Percentiles rank a stretch among this genome's conserved stretches.
phyloP scores from a whole-genome alignment of 1,140 invertebrate species.

The Sycophaga agraensis region DNA sequence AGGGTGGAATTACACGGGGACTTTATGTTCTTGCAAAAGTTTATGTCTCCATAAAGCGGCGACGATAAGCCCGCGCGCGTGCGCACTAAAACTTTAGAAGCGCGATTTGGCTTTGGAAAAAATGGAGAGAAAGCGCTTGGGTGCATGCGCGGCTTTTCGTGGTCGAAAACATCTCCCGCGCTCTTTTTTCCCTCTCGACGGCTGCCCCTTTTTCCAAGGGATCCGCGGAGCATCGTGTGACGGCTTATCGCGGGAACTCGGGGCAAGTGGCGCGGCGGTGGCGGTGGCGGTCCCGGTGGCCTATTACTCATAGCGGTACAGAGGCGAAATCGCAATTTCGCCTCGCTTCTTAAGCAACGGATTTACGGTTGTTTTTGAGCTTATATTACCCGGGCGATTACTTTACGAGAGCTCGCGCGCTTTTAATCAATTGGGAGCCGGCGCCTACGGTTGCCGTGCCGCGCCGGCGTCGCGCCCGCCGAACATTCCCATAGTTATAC shows the following conservation, averaged over 20 bases:
- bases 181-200: neutral
- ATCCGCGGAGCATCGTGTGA: neutral
- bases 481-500: too few species aligned
- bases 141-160: neutral
- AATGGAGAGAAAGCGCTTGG: conserved; percentile 12
- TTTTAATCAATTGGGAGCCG: too few species aligned
- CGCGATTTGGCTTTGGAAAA: neutral
- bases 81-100: conserved; percentile 26
- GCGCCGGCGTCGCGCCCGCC: too few species aligned
- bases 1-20: conserved; percentile 28
- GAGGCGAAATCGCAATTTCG: too few species aligned
- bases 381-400: too few species aligned
- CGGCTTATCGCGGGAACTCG: neutral
- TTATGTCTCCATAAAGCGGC: conserved; percentile 28
- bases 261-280: too few species aligned
- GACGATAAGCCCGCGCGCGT: conserved; percentile 27
- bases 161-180: neutral
- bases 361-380: too few species aligned
- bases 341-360: too few species aligned
- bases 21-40: conserved; percentile 27
- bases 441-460: too few species aligned
- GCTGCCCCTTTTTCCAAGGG: neutral
- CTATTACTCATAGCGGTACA: too few species aligned
- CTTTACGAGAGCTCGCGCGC: too few species aligned
- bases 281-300: too few species aligned